Evolutionary conservation across 2,113 vertebrate species (phyloP), one percentile per base, ranked within the genome.

Genomic region (Ptychochromis oligacanthus): DNA sequence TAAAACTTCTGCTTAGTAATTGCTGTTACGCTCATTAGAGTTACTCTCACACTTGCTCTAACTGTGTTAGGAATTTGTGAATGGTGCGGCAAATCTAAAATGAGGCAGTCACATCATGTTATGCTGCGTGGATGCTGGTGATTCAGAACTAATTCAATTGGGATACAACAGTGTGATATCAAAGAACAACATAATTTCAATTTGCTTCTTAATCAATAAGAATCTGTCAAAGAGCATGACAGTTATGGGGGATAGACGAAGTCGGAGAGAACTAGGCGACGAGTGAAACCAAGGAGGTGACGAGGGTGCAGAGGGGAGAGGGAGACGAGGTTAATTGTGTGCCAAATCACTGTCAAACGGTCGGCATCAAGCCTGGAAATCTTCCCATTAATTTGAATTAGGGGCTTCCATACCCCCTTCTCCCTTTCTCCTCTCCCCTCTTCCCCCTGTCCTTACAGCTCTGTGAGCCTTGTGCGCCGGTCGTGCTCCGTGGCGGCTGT

Each of bases 301-400:
- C 20, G 62, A 61, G 79, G 59, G 82, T 38, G 85, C 43, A 74
- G 82, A 57, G 81, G 74, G 60, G 84, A 57, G 82, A 74, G 67
- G 79, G 88, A 91, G 75, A 14, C 89, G 83, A 5, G n/a, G 94
- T 87, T 94, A 91, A 94, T 95, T 94, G 94, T 86, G 90, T 85
- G 89, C 90, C 46, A 15, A 14, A 40, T 82, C 95, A 87, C 90
- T 88, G 56, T 80, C 75, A 87, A 38, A 64, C 77, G 46, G 82
- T 76, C 72, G 61, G 90, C 95, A 96, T 96, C 95, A 93, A 90
- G 87, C 74, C 87, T 80, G 79, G 87, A 93, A 91, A 93, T 94
- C 91, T 92, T 11, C 36, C 93, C 90, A 95, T 95, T 93, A 86
- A 91, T 46, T 93, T 80, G 96, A 94, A 91, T 91, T 87, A 89